These are phyloP conservation scores for Cavia porcellus DNA, from an alignment of 2,113 vertebrate genomes.

Conservation along the genomic window DNA sequence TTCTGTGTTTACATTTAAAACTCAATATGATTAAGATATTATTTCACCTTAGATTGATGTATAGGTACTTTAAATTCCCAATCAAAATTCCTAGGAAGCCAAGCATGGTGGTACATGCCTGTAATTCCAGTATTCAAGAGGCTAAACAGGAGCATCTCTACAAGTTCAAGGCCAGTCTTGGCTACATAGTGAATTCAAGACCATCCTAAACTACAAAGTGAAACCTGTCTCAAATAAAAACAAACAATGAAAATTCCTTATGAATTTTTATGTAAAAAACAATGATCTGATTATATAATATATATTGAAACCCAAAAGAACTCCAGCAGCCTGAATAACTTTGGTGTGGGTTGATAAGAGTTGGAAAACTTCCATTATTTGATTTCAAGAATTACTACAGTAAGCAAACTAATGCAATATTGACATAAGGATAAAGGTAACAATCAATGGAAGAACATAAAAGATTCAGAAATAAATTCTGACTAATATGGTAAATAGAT, in stretches of 20 bases:
- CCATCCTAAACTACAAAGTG: not conserved
- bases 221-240: not conserved
- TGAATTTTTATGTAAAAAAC: not conserved
- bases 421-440: not conserved
- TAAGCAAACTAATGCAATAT: not conserved
- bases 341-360: not conserved
- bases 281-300: not conserved
- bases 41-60: not conserved
- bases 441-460: not conserved
- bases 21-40: not conserved
- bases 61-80: not conserved
- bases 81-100: not conserved
- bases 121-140: not conserved
- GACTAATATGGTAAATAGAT: not conserved
- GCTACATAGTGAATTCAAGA: not conserved
- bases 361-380: constrained; percentile 17
- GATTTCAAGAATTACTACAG: constrained; percentile 20
- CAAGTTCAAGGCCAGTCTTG: not conserved
- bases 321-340: not conserved
- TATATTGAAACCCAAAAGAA: not conserved
- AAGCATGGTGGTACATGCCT: not conserved
- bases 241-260: not conserved
- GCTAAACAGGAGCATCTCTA: not conserved
- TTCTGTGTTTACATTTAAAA: not conserved
- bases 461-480: constrained; percentile 42